Base-by-base conservation (phyloP, 2,113 vertebrate genomes). In the Sebastes schlegelii region DNA sequence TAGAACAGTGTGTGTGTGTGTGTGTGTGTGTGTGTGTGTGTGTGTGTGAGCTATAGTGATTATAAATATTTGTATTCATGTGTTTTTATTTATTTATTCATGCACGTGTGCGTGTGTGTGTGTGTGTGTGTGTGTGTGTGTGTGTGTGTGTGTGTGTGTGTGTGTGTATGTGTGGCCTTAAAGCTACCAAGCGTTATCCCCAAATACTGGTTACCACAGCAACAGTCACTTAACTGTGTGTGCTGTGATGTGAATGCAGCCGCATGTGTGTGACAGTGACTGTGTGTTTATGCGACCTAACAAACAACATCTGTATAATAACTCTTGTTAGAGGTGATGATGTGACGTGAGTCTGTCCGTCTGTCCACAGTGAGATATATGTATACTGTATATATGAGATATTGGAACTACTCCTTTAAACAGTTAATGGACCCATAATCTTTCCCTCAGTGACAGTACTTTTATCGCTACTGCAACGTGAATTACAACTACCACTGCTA, bases 121-220 rank as follows among this genome's bases (percentile, higher is more conserved):
- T 10, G 46, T 43, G 13, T 73, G 57, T 58, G 55, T 58, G 16
- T 52, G 51, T 52, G 55, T 58, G 57, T 58, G 21, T 58, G 34
- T 64, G 55, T 51, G 54, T 73, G 65, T 64, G 23, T 72, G 74
- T 74, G 67, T 77, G 40, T 12, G 49, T 55, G 4, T 23, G 43
- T 21, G 55, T 51, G 46, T 76, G 74, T 73, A 51, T 85, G 65
- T 14, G 66, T 70, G 26, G 26, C 26, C 26, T 26, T 26, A 26
- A 26, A 82, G 67, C 67, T 51, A 66, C 69, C 73, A 63, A 49
- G 65, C 82, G 79, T 84, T 61, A 88, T 82, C 79, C 86, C 77
- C 60, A 79, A 87, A 82, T 71, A 71, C 77, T 67, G 1, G 68
- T 89, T 79, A 65, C 86, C 77, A 84, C 74, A 71, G 90, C 83